These are phyloP conservation scores for Selene dorsalis DNA, from an alignment of 2,797 vertebrate genomes.

Conservation along the genomic window DNA sequence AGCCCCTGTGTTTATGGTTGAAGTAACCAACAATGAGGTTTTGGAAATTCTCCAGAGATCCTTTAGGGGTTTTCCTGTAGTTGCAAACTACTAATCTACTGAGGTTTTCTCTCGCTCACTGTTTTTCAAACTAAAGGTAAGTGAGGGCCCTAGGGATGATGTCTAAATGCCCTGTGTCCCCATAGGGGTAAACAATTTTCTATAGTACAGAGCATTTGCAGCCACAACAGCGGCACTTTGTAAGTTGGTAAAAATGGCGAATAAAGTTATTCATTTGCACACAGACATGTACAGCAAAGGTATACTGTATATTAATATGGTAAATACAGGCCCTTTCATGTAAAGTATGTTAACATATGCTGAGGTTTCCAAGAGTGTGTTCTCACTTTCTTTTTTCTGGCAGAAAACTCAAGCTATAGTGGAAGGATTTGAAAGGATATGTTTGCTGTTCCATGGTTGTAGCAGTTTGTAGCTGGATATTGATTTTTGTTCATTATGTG, in stretches of 20 bases:
- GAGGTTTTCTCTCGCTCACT: conserved; percentile 23
- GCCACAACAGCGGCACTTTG: conserved; percentile 30
- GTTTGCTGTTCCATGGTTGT: background rate
- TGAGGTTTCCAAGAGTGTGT: background rate
- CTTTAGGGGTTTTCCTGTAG: conserved; percentile 20
- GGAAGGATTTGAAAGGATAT: background rate
- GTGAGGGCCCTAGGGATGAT: conserved; percentile 16
- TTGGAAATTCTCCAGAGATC: conserved; percentile 29
- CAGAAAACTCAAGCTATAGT: background rate
- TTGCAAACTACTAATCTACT: conserved; percentile 37
- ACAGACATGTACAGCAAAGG: background rate
- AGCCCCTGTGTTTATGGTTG: conserved; percentile 12
- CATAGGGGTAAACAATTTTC: conserved; percentile 40
- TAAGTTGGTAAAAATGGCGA: background rate
- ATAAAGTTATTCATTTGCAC: conserved; percentile 5
- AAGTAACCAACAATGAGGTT: conserved; percentile 25
- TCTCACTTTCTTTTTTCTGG: background rate
- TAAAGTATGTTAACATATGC: background rate
- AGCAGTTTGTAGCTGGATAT: background rate
- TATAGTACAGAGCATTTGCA: conserved; percentile 13
- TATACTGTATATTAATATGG: background rate
- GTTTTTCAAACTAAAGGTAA: conserved; percentile 39
- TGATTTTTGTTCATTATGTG: background rate
- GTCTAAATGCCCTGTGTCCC: conserved; percentile 42
- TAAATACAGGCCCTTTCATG: background rate